These are phyloP conservation scores for Dorcus parallelipipedus DNA, from an alignment of 2,888 invertebrate species.

Conservation along the genomic window DNA sequence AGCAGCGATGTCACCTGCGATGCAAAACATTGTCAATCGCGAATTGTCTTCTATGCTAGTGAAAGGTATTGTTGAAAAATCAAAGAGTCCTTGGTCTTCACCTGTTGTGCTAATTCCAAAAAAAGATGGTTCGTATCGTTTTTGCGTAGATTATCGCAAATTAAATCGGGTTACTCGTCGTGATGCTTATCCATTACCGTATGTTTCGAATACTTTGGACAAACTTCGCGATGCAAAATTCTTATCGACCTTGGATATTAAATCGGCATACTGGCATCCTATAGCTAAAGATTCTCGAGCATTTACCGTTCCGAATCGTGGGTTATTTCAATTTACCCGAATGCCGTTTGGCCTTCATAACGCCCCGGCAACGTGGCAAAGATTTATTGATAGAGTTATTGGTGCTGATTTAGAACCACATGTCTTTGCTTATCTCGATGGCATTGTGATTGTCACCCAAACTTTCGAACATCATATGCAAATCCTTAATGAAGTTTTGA, in stretches of 20 bases:
- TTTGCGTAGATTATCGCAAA: constrained; percentile 35
- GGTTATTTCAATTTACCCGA: constrained; percentile 20
- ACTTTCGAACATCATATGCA: too few relatives aligned
- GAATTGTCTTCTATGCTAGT: constrained; percentile 26
- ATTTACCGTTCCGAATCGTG: constrained; percentile 22
- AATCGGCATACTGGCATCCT: constrained; percentile 31
- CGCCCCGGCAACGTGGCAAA: too few relatives aligned
- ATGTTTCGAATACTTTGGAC: constrained; percentile 32
- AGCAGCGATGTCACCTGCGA: constrained; percentile 25
- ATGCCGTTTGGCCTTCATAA: constrained; percentile 33
- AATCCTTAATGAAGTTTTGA: constrained; percentile 9
- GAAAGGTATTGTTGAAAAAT: too few relatives aligned
- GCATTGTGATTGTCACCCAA: too few relatives aligned
- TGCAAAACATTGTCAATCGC: constrained; percentile 24
- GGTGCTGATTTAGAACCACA: too few relatives aligned
- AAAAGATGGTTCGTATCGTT: constrained; percentile 28
- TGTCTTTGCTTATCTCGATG: too few relatives aligned
- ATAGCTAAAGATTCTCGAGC: constrained; percentile 21
- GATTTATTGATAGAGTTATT: too few relatives aligned
- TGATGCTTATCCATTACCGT: constrained; percentile 35
- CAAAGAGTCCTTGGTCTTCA: constrained; percentile 15
- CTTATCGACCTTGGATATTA: constrained; percentile 34
- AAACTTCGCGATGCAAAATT: constrained; percentile 31
- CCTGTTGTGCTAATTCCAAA: constrained; percentile 21
- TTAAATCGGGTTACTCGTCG: constrained; percentile 33